Conservation (phyloP, 2,113 vertebrate species). For the Eidolon helvum region DNA sequence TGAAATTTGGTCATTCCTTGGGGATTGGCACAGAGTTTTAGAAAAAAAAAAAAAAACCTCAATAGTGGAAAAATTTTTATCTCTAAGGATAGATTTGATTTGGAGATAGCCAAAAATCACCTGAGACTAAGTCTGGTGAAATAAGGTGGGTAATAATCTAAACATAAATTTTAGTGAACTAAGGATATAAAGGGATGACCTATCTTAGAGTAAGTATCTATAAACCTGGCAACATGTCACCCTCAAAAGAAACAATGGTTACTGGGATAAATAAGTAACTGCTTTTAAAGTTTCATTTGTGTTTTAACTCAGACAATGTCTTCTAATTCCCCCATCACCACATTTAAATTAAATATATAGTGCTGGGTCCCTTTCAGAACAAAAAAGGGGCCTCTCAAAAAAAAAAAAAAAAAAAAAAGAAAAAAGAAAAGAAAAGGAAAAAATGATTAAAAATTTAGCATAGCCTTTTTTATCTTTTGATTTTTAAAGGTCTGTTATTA, state of each 20-base stretch:
- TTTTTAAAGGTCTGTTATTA: conserved; percentile 40
- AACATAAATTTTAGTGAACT: conserved; percentile 50
- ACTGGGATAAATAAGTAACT: neutral
- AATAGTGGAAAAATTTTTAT: neutral
- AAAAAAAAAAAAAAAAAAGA: no score
- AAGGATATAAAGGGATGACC: conserved; percentile 24
- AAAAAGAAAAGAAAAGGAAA: neutral
- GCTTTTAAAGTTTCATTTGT: conserved; percentile 29
- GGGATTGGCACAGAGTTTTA: conserved; percentile 15
- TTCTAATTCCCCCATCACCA: neutral
- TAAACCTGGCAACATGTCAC: conserved; percentile 8
- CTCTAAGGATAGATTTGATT: neutral
- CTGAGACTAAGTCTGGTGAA: neutral
- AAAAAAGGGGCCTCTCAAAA: no score
- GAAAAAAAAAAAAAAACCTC: neutral
- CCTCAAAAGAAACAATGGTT: conserved; percentile 31
- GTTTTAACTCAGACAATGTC: neutral
- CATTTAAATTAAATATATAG: neutral
- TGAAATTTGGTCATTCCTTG: conserved; percentile 37
- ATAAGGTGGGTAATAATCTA: neutral
- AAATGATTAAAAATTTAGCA: neutral
- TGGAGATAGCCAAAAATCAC: conserved; percentile 31
- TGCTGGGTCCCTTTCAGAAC: neutral
- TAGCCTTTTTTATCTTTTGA: conserved; percentile 21
- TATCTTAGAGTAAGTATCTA: conserved; percentile 10